A percentile compares a stretch with the other conserved stretches of the same genome.
Conservation (phyloP, 2,113 vertebrate genomes). For the Artemisiospiza belli region DNA sequence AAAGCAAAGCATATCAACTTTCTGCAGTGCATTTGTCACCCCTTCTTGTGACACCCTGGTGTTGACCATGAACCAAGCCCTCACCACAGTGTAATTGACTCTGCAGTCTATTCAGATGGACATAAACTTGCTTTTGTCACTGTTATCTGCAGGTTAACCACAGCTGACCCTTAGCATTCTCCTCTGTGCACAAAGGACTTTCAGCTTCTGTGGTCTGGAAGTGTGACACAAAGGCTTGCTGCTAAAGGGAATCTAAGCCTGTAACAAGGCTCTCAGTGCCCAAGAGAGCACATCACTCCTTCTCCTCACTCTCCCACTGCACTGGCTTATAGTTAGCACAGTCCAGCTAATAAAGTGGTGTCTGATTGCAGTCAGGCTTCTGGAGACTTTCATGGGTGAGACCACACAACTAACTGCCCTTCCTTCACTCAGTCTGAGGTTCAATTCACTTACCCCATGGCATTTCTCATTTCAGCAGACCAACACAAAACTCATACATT, state of each 20-base stretch:
- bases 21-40: background rate
- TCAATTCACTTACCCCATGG: background rate
- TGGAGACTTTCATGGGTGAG: background rate
- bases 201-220: background rate
- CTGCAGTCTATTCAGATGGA: background rate
- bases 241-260: background rate
- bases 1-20: background rate
- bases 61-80: background rate
- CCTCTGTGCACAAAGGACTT: background rate
- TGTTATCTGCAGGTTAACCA: background rate
- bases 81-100: background rate
- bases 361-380: background rate
- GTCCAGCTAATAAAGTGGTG: background rate
- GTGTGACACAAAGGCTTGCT: background rate
- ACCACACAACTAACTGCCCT: background rate
- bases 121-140: background rate
- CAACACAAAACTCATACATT: accelerated
- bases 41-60: background rate
- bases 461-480: background rate
- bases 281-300: background rate
- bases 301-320: background rate
- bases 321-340: background rate
- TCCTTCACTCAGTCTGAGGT: background rate
- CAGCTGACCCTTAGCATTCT: background rate
- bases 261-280: background rate